A percentile compares a stretch with the other conserved stretches of the same genome.
phyloP scores from a whole-genome alignment of 2,113 vertebrate species.

The Hoplias malabaricus region DNA sequence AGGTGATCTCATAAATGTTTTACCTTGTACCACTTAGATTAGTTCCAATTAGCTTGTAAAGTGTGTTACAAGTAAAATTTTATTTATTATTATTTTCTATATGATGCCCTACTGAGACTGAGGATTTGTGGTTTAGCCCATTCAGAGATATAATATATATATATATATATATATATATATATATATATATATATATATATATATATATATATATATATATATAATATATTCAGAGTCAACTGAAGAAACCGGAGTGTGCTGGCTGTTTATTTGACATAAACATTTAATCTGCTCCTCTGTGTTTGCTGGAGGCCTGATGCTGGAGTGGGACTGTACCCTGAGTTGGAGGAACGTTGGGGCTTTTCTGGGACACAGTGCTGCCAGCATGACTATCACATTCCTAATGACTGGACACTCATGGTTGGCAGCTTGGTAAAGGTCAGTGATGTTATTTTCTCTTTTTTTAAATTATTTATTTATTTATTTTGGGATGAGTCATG shows the following conservation, averaged over 20 bases:
- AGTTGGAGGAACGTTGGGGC: neutral
- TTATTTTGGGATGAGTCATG: neutral
- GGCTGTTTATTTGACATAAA: slow-evolving; percentile 3
- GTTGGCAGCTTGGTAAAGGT: neutral
- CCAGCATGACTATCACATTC: neutral
- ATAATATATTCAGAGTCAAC: slow-evolving; percentile 1
- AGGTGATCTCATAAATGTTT: neutral
- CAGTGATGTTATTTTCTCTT: neutral
- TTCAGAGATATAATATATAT: no score
- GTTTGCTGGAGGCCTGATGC: neutral
- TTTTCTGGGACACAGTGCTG: neutral
- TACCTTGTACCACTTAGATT: no score
- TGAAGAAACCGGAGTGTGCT: neutral
- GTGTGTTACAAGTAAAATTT: no score
- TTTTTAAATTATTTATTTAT: neutral
- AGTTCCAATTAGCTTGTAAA: neutral
- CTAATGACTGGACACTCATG: neutral
- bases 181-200: neutral
- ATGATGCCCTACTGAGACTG: neutral
- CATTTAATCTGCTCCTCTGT: neutral
- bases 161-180: neutral
- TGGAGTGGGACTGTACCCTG: neutral
- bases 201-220: neutral
- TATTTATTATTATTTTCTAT: neutral
- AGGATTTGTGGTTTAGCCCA: neutral